Conservation (phyloP, 2,888 invertebrate genomes). For the Euspilapteryx auroguttella region DNA sequence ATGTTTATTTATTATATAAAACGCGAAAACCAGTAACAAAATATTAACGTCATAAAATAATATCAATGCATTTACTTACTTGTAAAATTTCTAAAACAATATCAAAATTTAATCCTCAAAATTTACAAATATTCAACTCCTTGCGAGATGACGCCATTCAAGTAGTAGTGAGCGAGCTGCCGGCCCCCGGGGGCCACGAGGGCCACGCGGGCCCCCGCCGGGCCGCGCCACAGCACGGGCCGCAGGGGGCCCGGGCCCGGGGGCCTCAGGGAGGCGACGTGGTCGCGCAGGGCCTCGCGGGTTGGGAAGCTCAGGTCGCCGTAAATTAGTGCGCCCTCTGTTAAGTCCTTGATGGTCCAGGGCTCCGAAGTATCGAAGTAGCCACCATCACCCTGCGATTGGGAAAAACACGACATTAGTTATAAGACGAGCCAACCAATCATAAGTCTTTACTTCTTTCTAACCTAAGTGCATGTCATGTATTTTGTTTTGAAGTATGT, state of each 20-base stretch:
- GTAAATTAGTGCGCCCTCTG: constrained; percentile 19
- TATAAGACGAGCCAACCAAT: neutral
- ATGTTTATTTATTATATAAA: too few relatives aligned
- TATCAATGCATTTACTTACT: too few relatives aligned
- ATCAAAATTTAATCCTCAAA: too few relatives aligned
- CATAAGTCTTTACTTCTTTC: too few relatives aligned
- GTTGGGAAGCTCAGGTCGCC: constrained; percentile 24
- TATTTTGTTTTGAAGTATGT: too few relatives aligned
- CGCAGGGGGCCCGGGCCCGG: constrained; percentile 10
- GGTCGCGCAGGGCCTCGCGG: constrained; percentile 18
- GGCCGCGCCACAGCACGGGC: constrained; percentile 17
- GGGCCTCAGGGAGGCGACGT: constrained; percentile 18
- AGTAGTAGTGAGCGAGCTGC: constrained; percentile 27
- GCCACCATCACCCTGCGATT: constrained; percentile 34
- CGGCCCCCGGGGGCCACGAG: constrained; percentile 21
- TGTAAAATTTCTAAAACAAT: too few relatives aligned
- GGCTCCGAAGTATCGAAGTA: constrained; percentile 34
- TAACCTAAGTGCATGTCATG: too few relatives aligned
- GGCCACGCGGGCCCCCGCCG: constrained; percentile 15
- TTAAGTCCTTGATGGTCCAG: constrained; percentile 19
- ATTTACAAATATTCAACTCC: constrained; percentile 28
- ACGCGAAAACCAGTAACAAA: too few relatives aligned
- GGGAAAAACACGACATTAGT: constrained; percentile 2
- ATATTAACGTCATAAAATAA: too few relatives aligned
- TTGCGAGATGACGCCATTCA: constrained; percentile 18